These are phyloP conservation scores for Chondrosia reniformis DNA, from an alignment of 37 sponge, comb jelly and placozoan species.

Conservation along the genomic window DNA sequence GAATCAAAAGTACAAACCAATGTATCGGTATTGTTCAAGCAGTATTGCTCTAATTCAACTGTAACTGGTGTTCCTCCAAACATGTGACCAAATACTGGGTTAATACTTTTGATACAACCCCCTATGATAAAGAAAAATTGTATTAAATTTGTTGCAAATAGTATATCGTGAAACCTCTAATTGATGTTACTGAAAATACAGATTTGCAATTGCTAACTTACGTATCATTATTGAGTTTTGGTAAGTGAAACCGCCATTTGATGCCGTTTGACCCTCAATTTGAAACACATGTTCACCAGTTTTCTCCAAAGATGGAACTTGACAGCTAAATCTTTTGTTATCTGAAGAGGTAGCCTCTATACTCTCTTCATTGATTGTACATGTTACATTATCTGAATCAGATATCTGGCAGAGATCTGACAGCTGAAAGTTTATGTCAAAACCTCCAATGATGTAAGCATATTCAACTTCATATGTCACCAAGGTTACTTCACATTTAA, in stretches of 20 bases:
- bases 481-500: not conserved
- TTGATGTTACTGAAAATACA: not conserved
- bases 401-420: not conserved
- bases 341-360: not conserved
- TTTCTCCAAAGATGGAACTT: not conserved
- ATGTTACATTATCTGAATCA: not conserved
- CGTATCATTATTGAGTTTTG: not conserved
- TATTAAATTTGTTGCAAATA: not conserved
- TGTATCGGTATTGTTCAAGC: not conserved
- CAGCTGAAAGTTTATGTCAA: not conserved
- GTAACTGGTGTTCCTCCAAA: conserved; percentile 47
- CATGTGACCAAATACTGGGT: conserved; percentile 45
- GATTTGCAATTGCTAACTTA: not conserved
- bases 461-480: not conserved
- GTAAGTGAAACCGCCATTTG: not conserved
- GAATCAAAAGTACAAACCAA: not conserved
- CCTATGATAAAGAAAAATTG: not conserved
- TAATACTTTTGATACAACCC: not conserved
- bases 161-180: not conserved
- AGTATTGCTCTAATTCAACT: not conserved
- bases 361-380: not conserved
- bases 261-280: not conserved
- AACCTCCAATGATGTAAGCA: not conserved
- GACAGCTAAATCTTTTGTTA: not conserved
- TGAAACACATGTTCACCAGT: not conserved